Conservation (phyloP, 2,113 vertebrate genomes). For the Falco punctatus region DNA sequence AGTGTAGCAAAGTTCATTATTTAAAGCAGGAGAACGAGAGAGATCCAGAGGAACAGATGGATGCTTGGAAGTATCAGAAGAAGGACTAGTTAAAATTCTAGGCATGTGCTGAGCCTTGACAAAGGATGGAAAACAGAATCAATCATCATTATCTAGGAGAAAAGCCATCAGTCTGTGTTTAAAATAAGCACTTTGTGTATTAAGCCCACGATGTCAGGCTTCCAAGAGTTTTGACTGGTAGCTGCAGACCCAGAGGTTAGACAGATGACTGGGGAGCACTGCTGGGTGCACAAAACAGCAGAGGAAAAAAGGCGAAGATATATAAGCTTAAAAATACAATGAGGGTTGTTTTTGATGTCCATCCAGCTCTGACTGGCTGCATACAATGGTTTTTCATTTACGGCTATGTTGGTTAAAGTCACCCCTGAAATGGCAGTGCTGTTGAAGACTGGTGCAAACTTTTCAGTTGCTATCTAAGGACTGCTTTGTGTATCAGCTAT, state of each 20-base stretch:
- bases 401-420: background rate
- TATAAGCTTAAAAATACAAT: background rate
- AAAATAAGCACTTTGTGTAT: slow-evolving; percentile 44
- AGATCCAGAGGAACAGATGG: slow-evolving; percentile 58
- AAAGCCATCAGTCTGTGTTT: slow-evolving; percentile 46
- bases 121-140: slow-evolving; percentile 67
- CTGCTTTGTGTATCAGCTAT: background rate
- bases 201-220: background rate
- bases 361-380: background rate
- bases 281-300: background rate
- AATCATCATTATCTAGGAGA: slow-evolving; percentile 57
- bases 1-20: slow-evolving; percentile 55
- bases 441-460: background rate
- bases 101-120: slow-evolving; percentile 44
- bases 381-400: background rate
- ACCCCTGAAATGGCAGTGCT: background rate
- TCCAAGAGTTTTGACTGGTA: slow-evolving; percentile 15
- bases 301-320: background rate
- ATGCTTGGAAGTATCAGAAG: slow-evolving; percentile 13
- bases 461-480: background rate
- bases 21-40: slow-evolving; percentile 55
- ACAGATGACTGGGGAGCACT: background rate
- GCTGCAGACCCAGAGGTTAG: background rate
- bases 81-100: slow-evolving; percentile 62
- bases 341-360: background rate